Evolutionary conservation across 2,113 vertebrate genomes (phyloP).

Genomic region (Eulemur macaco): DNA sequence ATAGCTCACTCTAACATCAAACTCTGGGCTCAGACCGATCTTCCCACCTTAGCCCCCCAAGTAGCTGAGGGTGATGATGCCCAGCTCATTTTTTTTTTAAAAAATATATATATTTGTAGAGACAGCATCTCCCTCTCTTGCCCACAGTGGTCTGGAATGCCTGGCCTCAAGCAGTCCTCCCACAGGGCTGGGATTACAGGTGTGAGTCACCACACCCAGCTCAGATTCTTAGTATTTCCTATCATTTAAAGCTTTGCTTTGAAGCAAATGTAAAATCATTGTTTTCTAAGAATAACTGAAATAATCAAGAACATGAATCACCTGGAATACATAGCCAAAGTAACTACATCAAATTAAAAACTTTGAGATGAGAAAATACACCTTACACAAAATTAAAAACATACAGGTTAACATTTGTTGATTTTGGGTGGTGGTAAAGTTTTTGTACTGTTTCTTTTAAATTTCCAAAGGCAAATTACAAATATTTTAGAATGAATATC

Average conservation of each 20-base stretch:
- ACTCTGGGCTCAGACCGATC: too few relatives aligned
- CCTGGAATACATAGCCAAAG: background rate
- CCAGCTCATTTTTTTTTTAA: too few relatives aligned
- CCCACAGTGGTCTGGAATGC: too few relatives aligned
- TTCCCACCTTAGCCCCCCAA: too few relatives aligned
- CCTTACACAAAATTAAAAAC: constrained; percentile 1
- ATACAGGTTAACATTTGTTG: background rate
- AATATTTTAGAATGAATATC: background rate
- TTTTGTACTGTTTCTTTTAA: background rate
- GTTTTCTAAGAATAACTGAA: background rate
- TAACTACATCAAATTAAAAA: background rate
- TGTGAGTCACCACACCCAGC: background rate
- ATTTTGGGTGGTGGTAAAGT: background rate
- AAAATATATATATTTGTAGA: too few relatives aligned
- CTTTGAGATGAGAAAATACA: background rate
- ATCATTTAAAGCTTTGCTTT: background rate
- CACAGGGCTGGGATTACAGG: too few relatives aligned
- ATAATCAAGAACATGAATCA: background rate
- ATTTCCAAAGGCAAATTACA: background rate
- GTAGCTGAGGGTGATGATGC: too few relatives aligned
- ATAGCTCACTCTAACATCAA: too few relatives aligned
- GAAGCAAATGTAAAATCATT: constrained; percentile 1
- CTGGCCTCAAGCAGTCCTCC: too few relatives aligned
- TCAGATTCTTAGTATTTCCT: constrained; percentile 21
- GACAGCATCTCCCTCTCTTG: too few relatives aligned